Base-by-base conservation (phyloP, 2,797 vertebrate genomes). In the Anas bernieri region DNA sequence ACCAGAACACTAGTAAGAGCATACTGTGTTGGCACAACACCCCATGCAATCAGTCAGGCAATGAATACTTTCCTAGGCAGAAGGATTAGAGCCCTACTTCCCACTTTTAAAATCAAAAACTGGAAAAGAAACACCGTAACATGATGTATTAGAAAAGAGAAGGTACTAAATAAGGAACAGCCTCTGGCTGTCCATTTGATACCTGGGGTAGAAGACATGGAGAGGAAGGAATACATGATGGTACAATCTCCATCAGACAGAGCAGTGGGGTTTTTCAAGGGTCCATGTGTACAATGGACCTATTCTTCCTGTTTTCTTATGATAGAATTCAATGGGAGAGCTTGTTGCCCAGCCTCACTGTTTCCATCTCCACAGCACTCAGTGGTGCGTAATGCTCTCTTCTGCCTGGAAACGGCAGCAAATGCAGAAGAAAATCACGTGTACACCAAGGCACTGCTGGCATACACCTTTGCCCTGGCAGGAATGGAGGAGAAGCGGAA, bases 401-500 rank as follows among this genome's bases (percentile, higher is more conserved):
- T 69, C 55, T 98, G 96, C 66, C 78, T 97, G 83, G 96, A 96
- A 61, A 90, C 8, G 0, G 95, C 92, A 14, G 93, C 95, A 43
- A 25, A 48, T 9, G 78, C 28, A 26, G 58, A 96, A 22, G 95
- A 96, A 50, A 81, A 41, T 73, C 58, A 87, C 0, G 61, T 95
- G 48, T 97, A 98, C 61, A 96, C 95, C 41, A 97, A 96, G 82
- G 96, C 97, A 3, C 70, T 98, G 67, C 31, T 98, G 79, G 97
- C 97, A 1, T 98, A 98, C 0, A 84, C 96, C 82, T 98, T 98
- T 8, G 84, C 97, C 21, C 93, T 98, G 67, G 96, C 96, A 26
- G 86, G 96, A 52, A 92, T 96, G 26, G 70, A 89, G 35, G 87
- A 75, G 26, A 93, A 90, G 35, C 12, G 82, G 46, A 83, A 12